Conservation (phyloP, 2,888 invertebrate genomes). For the Ophion slaviceki region DNA sequence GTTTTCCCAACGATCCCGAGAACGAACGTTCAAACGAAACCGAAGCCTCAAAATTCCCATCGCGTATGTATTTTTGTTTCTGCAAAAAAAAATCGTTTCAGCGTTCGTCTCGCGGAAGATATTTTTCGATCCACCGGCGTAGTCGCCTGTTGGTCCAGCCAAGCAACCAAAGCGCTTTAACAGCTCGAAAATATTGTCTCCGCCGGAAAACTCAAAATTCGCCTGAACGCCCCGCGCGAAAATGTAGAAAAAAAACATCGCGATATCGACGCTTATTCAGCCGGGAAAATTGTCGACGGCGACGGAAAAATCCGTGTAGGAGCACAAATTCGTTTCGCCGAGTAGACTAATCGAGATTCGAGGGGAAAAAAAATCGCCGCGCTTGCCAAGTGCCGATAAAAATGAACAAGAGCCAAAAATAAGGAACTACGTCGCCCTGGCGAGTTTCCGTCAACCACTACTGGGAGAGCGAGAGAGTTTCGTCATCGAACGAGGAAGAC, state of each 20-base stretch:
- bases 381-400: not conserved
- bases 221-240: not conserved
- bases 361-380: not conserved
- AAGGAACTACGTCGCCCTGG: not conserved
- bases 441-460: not conserved
- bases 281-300: not conserved
- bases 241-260: not conserved
- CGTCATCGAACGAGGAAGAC: not conserved
- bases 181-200: not conserved
- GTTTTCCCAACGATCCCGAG: conserved; percentile 10
- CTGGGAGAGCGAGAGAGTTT: not conserved
- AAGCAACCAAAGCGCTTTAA: not conserved
- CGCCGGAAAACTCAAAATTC: not conserved
- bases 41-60: not conserved
- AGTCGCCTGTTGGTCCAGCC: not conserved
- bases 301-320: conserved; percentile 31
- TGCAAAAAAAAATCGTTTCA: conserved; percentile 9
- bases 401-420: not conserved
- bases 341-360: not conserved
- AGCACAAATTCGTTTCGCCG: conserved; percentile 44
- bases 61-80: not conserved
- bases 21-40: conserved; percentile 30
- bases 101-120: conserved; percentile 4
- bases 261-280: not conserved
- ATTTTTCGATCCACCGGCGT: not conserved